Evolutionary conservation across 2,888 invertebrate genomes (phyloP).

Genomic region (Endomychus coccineus): DNA sequence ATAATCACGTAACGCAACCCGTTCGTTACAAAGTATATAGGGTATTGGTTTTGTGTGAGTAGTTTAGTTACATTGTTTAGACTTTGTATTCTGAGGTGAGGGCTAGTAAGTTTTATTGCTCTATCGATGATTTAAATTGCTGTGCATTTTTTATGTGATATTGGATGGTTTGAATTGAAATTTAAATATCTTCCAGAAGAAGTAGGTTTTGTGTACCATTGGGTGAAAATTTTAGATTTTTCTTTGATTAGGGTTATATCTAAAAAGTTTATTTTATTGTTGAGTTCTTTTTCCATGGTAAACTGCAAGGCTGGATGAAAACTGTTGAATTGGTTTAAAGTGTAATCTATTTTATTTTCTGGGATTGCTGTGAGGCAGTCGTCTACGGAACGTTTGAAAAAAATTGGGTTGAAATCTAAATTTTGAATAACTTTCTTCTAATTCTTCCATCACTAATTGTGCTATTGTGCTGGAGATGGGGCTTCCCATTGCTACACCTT

Average conservation of each 20-base stretch:
- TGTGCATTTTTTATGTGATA: no score
- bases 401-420: not conserved
- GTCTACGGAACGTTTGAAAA: constrained; percentile 3
- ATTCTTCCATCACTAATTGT: constrained; percentile 4
- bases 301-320: not conserved
- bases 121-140: no score
- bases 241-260: not conserved
- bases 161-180: no score
- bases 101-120: no score
- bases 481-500: constrained; percentile 3
- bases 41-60: no score
- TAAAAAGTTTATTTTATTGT: constrained; percentile 1
- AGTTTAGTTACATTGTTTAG: no score
- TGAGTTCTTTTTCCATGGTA: not conserved
- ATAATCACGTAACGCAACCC: no score
- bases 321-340: no score
- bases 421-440: constrained; percentile 1
- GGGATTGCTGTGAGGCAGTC: constrained; percentile 1
- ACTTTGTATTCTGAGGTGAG: no score
- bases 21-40: no score
- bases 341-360: not conserved
- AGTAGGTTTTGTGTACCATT: not conserved
- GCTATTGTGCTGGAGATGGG: constrained; percentile 2
- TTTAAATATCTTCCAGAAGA: no score
- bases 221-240: not conserved